Conservation (phyloP, 2,113 vertebrate species). For the Parus major region DNA sequence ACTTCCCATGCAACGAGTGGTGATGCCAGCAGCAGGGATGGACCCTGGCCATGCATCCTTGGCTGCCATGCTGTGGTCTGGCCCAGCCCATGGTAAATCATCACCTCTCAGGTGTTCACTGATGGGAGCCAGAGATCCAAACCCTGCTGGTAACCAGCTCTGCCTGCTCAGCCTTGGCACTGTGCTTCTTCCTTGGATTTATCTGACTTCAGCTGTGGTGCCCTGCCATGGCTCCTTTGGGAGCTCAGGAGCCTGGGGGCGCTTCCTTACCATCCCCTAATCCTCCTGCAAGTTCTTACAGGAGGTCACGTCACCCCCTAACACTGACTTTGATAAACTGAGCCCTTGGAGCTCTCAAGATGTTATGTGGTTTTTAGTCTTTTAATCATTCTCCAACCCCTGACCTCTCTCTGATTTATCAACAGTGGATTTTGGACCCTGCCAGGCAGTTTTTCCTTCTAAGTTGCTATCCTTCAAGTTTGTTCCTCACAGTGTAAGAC, state of each 20-base stretch:
- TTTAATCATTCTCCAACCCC: neutral
- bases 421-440: neutral
- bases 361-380: neutral
- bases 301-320: neutral
- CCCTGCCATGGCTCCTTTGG: neutral
- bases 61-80: neutral
- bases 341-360: neutral
- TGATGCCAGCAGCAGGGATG: fast-evolving
- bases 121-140: neutral
- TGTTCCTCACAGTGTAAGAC: neutral
- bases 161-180: neutral
- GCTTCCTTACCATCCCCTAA: neutral
- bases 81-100: neutral
- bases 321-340: neutral
- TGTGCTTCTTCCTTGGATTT: neutral
- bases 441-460: neutral
- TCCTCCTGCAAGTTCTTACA: neutral
- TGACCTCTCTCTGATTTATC: neutral
- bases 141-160: neutral
- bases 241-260: neutral
- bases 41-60: neutral
- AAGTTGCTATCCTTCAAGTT: neutral
- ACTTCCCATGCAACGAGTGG: fast-evolving
- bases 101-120: neutral
- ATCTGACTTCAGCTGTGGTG: neutral